Evolutionary conservation across 2,888 invertebrate genomes (phyloP).

Genomic region (Flexamia atlantica): DNA sequence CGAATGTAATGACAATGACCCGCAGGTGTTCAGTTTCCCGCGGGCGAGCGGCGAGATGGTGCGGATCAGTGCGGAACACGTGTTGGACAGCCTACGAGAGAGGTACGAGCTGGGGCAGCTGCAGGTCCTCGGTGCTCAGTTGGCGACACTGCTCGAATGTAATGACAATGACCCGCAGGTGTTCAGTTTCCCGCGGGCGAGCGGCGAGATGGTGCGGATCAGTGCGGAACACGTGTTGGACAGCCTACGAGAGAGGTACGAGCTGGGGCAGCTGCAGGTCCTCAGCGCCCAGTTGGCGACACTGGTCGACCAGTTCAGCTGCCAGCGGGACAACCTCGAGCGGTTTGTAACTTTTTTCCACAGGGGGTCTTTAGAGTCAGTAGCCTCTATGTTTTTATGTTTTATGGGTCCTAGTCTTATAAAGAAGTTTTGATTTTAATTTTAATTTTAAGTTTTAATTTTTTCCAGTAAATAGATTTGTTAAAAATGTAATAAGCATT

Average conservation of each 20-base stretch:
- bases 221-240: constrained; percentile 1
- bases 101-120: constrained; percentile 12
- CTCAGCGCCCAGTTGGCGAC: background rate
- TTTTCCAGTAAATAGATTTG: no score
- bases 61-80: background rate
- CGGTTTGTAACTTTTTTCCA: no score
- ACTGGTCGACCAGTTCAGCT: no score
- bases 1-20: no score
- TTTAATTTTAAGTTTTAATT: no score
- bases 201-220: background rate
- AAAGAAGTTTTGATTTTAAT: no score
- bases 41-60: constrained; percentile 1
- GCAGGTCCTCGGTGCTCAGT: background rate
- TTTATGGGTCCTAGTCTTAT: no score
- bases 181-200: no score
- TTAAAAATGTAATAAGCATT: no score
- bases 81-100: constrained; percentile 9
- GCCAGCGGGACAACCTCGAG: no score
- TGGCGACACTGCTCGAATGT: background rate
- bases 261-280: constrained; percentile 4
- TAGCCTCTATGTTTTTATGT: no score
- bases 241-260: constrained; percentile 7
- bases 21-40: background rate
- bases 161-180: background rate
- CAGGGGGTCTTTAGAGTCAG: no score